Evolutionary conservation across 2,113 vertebrate genomes (phyloP).

Genomic region (Cephalopterus ornatus): DNA sequence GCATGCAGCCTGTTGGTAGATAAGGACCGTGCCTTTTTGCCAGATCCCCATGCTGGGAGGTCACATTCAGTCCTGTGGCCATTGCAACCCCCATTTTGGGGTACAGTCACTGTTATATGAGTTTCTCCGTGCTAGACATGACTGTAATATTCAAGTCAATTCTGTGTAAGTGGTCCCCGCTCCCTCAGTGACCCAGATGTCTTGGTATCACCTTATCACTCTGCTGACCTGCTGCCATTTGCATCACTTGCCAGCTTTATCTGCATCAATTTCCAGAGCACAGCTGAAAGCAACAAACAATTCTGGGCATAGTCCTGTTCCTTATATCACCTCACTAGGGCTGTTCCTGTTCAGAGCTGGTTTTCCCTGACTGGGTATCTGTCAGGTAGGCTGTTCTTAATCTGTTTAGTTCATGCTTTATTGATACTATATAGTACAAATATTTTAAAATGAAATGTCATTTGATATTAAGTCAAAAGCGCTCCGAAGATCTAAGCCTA

Average conservation of each 20-base stretch:
- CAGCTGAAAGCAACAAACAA: background rate
- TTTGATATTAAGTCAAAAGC: slow-evolving; percentile 8
- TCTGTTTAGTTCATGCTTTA: background rate
- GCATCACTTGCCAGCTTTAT: background rate
- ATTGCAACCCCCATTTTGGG: background rate
- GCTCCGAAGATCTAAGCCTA: background rate
- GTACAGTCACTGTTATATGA: background rate
- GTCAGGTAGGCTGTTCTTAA: background rate
- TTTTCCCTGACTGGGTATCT: background rate
- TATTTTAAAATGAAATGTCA: background rate
- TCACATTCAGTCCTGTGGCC: background rate
- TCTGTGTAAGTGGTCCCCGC: background rate
- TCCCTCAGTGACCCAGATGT: background rate
- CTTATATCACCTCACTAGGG: background rate
- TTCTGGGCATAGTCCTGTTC: background rate
- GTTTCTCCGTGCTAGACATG: background rate
- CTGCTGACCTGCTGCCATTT: background rate
- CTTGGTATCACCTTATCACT: background rate
- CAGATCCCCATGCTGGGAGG: background rate
- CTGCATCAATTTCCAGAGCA: background rate
- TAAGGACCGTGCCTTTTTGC: background rate
- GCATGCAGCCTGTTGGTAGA: accelerated
- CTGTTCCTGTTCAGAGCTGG: background rate
- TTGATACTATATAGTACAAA: background rate
- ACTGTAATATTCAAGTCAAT: background rate